Evolutionary conservation across 2,888 invertebrate genomes (phyloP), one percentile per base, ranked within the genome.

Genomic region (Thysanoteuthis rhombus): DNA sequence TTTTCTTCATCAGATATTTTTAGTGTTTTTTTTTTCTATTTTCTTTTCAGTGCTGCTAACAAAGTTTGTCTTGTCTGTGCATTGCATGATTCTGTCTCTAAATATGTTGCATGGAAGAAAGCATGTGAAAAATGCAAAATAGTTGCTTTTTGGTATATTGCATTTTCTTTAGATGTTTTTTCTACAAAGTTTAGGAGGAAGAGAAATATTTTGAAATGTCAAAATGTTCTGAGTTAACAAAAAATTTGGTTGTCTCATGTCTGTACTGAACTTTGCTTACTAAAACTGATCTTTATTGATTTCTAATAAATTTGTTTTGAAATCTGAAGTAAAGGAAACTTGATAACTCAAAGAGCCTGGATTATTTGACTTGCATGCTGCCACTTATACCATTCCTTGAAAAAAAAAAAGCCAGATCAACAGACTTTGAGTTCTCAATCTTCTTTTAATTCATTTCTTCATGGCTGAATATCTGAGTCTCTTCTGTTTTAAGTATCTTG

Each of bases 61-160:
- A 75, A 4, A 36, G 36, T n/a, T 36, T 75, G n/a, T 75, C 75
- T 75, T 75, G n/a, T 75, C 10, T 75, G 12, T 75, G 75, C 75
- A 75, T 75, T 75, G 75, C 75, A 75, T 75, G 75, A 36, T 16
- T 75, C 75, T n/a, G 12, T 75, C 75, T 75, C 75, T 75, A 75
- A 12, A 75, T n/a, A n/a, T 75, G n/a, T 10, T 75, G 75, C 75
- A 75, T 75, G 75, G 4, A n/a, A 75, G 75, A 75, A n/a, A n/a
- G 75, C n/a, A 75, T 75, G 75, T 75, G n/a, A 75, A 75, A n/a
- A 75, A 75, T 75, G 75, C n/a, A n/a, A 75, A 75, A 75, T 75
- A 75, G 75, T 75, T 36, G 10, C n/a, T n/a, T 75, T 36, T 75
- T n/a, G n/a, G n/a, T n/a, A 75, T 12, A 75, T 75, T 75, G 75